Evolutionary conservation across 2,888 invertebrate species (phyloP).

Genomic region (Metalampra italica): DNA sequence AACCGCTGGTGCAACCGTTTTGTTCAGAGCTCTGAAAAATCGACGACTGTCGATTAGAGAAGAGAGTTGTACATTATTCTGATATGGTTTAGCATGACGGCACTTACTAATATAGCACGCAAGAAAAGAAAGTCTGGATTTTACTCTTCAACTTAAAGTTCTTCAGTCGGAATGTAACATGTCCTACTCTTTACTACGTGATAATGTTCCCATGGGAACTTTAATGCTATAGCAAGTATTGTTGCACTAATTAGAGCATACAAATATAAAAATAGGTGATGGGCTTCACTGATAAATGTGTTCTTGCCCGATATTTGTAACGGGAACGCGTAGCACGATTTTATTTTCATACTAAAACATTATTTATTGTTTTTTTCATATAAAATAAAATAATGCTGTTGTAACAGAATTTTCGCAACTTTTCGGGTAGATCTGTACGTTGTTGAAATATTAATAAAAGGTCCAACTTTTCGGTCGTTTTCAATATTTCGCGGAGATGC

Average conservation of each 20-base stretch:
- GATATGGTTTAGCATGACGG: not conserved
- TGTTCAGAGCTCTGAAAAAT: conserved; percentile 54
- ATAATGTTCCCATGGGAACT: too few species aligned
- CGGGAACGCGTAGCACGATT: not conserved
- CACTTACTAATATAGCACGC: too few species aligned
- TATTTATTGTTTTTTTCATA: not conserved
- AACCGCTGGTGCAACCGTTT: conserved; percentile 69
- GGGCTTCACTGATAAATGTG: too few species aligned
- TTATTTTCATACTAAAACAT: not conserved
- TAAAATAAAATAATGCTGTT: conserved; percentile 9
- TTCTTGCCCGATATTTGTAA: not conserved
- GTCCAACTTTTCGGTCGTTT: conserved; percentile 20
- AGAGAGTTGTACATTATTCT: not conserved
- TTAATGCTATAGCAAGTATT: too few species aligned
- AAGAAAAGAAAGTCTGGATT: too few species aligned
- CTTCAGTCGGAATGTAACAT: too few species aligned
- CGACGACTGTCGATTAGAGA: not conserved
- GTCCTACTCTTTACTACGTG: too few species aligned
- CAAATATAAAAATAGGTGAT: too few species aligned
- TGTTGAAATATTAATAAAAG: conserved; percentile 22
- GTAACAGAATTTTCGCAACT: conserved; percentile 10
- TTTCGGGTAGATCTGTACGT: conserved; percentile 13
- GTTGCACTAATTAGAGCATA: too few species aligned
- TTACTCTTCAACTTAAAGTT: too few species aligned
- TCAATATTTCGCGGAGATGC: conserved; percentile 24